phyloP scores from a whole-genome alignment of 2,113 vertebrate species.

The Lichenostomus cassidix region DNA sequence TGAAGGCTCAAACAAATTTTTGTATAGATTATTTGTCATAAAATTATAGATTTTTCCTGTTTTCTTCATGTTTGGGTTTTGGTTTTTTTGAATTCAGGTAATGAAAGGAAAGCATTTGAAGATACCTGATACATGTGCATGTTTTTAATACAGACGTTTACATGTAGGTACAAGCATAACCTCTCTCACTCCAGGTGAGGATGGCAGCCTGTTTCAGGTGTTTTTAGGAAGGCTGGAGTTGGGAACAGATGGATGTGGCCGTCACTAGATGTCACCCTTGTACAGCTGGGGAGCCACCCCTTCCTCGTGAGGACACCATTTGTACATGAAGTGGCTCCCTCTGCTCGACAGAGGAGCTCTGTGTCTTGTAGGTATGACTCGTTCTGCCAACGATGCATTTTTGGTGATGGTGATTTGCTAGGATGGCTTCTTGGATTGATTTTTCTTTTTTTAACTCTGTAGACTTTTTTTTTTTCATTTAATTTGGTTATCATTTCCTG shows the following conservation, averaged over 20 bases:
- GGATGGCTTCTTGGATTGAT: background rate
- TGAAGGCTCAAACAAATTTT: background rate
- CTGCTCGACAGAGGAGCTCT: background rate
- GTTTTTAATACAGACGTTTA: background rate
- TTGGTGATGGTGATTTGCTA: background rate
- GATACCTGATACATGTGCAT: background rate
- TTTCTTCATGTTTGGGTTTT: background rate
- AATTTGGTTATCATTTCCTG: background rate
- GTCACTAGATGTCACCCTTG: slow-evolving; percentile 23
- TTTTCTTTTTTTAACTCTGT: background rate
- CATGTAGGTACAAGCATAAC: background rate
- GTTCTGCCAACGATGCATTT: background rate
- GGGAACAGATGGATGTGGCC: background rate
- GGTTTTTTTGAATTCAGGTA: background rate
- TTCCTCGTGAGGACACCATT: rapidly evolving
- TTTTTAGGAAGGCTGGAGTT: background rate
- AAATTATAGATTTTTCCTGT: background rate
- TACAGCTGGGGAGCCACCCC: background rate
- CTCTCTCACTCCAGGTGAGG: background rate
- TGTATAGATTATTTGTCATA: background rate
- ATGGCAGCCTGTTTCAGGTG: background rate
- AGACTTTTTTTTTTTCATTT: background rate
- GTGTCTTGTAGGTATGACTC: background rate
- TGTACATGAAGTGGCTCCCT: background rate
- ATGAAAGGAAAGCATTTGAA: background rate